Base-by-base conservation (phyloP, 2,797 vertebrate genomes). In the Ammospiza maritima region DNA sequence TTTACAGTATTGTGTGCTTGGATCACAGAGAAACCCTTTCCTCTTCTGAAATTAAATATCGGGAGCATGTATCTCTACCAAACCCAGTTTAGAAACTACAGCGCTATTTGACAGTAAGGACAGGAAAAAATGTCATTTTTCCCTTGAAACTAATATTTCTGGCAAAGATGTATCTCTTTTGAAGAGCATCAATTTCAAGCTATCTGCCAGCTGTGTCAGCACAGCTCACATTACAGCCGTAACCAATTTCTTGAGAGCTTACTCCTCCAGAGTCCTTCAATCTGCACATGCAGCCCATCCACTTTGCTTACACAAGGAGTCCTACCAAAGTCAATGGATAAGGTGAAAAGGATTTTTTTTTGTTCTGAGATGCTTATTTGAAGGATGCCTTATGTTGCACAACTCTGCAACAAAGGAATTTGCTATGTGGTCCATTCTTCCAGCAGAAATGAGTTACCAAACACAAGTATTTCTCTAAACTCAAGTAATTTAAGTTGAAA, bases 11-110 rank as follows among this genome's bases (percentile, higher is more conserved):
- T 51, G 66, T 67, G 32, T 88, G 29, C 45, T 60, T 72, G 73
- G 60, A 18, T 42, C 74, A 61, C 30, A 58, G 48, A 73, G 64
- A 91, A 89, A 66, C 20, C 12, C 23, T 61, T 47, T 81, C 42
- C 40, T 93, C 82, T 93, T 91, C 73, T 90, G 67, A 96, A 96
- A 94, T 93, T 78, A 85, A 67, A n/a, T 78, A 93, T 73, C n/a
- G 32, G 75, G 89, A 92, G 84, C 83, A 51, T 34, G 40, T 57
- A 85, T 79, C 62, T 75, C 73, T 67, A 90, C 54, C 58, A 86
- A 85, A 77, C 29, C 74, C 56, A 84, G 77, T 80, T 96, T 76
- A 93, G 91, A 89, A 92, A 89, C 66, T 71, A 75, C 47, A 93
- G 54, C 13, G 16, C 36, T 84, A 44, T 56, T 79, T 87, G 74